Evolutionary conservation across 2,888 invertebrate species (phyloP).

Genomic region (Eilema depressum): DNA sequence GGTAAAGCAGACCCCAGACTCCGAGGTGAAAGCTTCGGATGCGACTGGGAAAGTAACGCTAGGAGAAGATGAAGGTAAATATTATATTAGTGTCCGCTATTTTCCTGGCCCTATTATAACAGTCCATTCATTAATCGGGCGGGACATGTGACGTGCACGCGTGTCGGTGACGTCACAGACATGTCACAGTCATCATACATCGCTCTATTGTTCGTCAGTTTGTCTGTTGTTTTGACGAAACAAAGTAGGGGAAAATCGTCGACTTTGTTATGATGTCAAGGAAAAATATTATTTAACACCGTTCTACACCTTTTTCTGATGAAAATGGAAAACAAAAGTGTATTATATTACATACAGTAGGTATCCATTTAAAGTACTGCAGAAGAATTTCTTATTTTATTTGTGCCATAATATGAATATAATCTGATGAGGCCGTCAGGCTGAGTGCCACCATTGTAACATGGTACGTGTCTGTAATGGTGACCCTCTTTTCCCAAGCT

Average conservation of each 20-base stretch:
- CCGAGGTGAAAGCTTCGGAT: too few relatives aligned
- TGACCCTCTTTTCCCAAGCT: too few relatives aligned
- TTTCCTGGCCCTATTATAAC: constrained; percentile 22
- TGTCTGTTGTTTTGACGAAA: constrained; percentile 20
- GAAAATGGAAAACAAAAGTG: not conserved
- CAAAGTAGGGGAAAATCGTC: constrained; percentile 9
- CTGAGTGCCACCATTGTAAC: too few relatives aligned
- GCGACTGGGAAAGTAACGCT: too few relatives aligned
- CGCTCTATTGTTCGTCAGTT: constrained; percentile 24
- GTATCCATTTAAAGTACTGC: not conserved
- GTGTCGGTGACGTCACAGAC: constrained; percentile 44
- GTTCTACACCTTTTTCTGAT: not conserved
- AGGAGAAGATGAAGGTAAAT: too few relatives aligned
- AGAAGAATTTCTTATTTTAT: not conserved
- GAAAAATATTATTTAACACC: not conserved
- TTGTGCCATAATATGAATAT: not conserved
- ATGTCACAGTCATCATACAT: constrained; percentile 30
- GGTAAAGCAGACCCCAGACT: too few relatives aligned
- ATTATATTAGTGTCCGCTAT: too few relatives aligned
- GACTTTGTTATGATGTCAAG: not conserved
- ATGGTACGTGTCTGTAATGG: too few relatives aligned
- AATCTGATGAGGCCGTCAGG: too few relatives aligned
- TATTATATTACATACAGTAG: not conserved
- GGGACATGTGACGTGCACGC: constrained; percentile 29
- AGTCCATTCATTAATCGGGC: constrained; percentile 23